Evolutionary conservation across 2,797 vertebrate genomes (phyloP), one percentile per base, ranked within the genome.

Genomic region (Tapera naevia): DNA sequence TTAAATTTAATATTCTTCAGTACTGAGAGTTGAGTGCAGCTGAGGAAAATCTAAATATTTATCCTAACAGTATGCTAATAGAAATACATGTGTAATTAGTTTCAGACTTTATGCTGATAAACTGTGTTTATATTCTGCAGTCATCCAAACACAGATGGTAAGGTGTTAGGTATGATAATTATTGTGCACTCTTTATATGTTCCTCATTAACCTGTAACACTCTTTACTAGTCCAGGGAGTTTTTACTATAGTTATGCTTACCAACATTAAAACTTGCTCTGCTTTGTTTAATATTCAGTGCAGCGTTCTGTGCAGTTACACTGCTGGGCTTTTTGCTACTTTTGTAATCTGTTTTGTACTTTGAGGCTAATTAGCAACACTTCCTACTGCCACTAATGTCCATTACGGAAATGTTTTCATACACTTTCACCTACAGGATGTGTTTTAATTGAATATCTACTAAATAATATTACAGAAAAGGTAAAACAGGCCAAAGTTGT

Each of bases 171-270:
- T 78, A 56, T 93, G 85, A 33, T 90, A 90, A 95, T 97, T 70
- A 96, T 54, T 84, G 58, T 80, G 88, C 80, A 85, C 90, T 95
- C 73, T 89, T 90, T 87, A 62, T 70, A 24, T 96, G 86, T 97
- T 96, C 87, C 73, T 96, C 97, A 95, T 95, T 97, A 96, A 95
- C 79, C 86, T 97, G 80, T 15, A 95, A 61, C 70, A 39, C 89
- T 93, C 86, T 86, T 58, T 75, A 78, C 91, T 83, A 96, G 71
- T 96, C 81, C 86, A 1, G 82, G 65, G 95, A 96, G 82, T 96
- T 97, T 93, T 95, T 83, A 61, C 85, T 66, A 3, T 30, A 88
- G 37, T 64, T 85, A 3, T 41, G n/a, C 65, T 94, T 93, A 88
- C 87, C 80, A n/a, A 9, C 66, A 2, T 70, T 79, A 54, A 50